Conservation (phyloP, 2,113 vertebrate species). For the Entelurus aequoreus region DNA sequence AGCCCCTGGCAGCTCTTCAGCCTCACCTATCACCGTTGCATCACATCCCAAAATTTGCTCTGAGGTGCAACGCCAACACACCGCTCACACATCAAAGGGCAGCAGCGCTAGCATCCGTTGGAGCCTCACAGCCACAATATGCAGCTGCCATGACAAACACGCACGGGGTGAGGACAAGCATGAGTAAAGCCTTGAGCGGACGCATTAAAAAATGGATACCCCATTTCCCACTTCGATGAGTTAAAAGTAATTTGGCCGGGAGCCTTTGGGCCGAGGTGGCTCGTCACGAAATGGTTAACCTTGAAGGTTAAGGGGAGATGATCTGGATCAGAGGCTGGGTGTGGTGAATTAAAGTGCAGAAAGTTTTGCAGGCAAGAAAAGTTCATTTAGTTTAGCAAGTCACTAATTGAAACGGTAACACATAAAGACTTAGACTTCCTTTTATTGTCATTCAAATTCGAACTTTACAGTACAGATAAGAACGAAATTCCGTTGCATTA, state of each 20-base stretch:
- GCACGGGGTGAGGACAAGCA: slow-evolving; percentile 54
- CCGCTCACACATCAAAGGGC: slow-evolving; percentile 73
- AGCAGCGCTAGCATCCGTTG: slow-evolving; percentile 45
- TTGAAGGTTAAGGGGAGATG: slow-evolving; percentile 28
- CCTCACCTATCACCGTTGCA: slow-evolving; percentile 50
- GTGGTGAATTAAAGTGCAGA: slow-evolving; percentile 16
- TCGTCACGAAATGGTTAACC: slow-evolving; percentile 18
- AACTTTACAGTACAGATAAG: too few relatives aligned
- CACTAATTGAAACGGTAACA: not conserved
- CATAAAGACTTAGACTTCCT: not conserved
- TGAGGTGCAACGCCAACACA: slow-evolving; percentile 47
- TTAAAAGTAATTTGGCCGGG: slow-evolving; percentile 36
- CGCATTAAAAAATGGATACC: slow-evolving; percentile 58
- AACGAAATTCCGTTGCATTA: too few relatives aligned
- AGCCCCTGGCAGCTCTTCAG: slow-evolving; percentile 52
- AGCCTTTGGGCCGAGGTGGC: slow-evolving; percentile 37
- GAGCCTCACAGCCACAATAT: slow-evolving; percentile 41
- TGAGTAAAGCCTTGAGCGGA: slow-evolving; percentile 60
- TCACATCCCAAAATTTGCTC: slow-evolving; percentile 60
- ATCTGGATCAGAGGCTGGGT: slow-evolving; percentile 34
- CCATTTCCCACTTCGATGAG: slow-evolving; percentile 58
- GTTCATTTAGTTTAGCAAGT: not conserved
- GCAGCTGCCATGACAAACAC: slow-evolving; percentile 47
- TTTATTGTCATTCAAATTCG: too few relatives aligned
- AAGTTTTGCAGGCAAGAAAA: slow-evolving; percentile 1